These are phyloP conservation scores for Philaethria dido DNA, from an alignment of 2,888 invertebrate genomes.

Conservation along the genomic window DNA sequence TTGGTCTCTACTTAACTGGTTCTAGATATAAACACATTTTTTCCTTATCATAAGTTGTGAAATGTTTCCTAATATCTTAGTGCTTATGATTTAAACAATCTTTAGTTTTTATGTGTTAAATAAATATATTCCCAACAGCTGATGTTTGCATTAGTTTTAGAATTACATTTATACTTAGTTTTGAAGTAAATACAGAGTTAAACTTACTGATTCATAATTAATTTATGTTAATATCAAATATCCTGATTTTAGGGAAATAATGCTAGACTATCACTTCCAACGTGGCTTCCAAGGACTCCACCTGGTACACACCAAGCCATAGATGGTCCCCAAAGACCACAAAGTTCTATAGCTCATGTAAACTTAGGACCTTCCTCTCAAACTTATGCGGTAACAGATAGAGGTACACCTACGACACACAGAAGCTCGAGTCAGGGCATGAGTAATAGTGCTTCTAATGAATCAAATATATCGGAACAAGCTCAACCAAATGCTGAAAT, in stretches of 20 bases:
- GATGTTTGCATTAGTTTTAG: background rate
- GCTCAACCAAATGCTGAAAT: conserved; percentile 64
- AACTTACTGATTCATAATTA: background rate
- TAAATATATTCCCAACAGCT: background rate
- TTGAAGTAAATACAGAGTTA: background rate
- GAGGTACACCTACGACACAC: conserved; percentile 56
- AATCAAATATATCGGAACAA: conserved; percentile 65
- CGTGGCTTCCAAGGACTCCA: conserved; percentile 72
- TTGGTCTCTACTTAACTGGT: background rate
- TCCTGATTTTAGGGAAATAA: conserved; percentile 67
- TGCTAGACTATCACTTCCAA: conserved; percentile 71
- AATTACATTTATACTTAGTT: background rate
- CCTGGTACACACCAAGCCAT: conserved; percentile 66
- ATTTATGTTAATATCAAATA: background rate
- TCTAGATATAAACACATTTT: conserved; percentile 18
- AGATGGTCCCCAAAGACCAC: conserved; percentile 66
- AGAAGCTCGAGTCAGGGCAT: conserved; percentile 57
- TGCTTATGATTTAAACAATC: background rate
- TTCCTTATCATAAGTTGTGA: background rate
- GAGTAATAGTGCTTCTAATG: conserved; percentile 64
- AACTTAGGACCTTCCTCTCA: conserved; percentile 62
- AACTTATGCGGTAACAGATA: conserved; percentile 69
- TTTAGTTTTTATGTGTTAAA: background rate
- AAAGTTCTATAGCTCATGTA: conserved; percentile 75
- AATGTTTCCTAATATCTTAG: background rate